These are phyloP conservation scores for Danaus chrysippus DNA, from an alignment of 2,888 invertebrate species.

Conservation along the genomic window DNA sequence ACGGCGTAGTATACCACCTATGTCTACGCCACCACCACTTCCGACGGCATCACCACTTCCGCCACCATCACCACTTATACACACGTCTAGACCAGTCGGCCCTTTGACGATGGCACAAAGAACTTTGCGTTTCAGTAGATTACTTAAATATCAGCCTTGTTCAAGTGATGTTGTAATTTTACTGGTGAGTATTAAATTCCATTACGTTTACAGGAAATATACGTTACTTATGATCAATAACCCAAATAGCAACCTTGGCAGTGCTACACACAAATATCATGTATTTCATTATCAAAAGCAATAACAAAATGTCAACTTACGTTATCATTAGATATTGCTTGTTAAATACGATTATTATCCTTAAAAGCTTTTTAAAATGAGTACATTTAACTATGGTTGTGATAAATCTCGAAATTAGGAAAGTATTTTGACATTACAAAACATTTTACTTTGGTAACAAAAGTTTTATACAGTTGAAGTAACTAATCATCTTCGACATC, in stretches of 20 bases:
- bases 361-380: conserved; percentile 18
- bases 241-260: no score
- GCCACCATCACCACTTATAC: conserved; percentile 65
- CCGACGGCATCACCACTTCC: conserved; percentile 65
- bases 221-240: background rate
- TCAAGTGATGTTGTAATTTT: conserved; percentile 70
- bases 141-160: conserved; percentile 82
- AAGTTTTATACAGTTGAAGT: no score
- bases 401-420: background rate
- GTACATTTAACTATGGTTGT: conserved; percentile 1
- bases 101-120: conserved; percentile 84
- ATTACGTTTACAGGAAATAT: conserved; percentile 9
- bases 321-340: conserved; percentile 18
- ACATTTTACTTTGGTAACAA: no score
- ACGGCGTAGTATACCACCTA: conserved; percentile 64
- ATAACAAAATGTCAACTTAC: background rate
- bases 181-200: conserved; percentile 55
- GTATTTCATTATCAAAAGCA: background rate
- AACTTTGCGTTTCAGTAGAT: conserved; percentile 82
- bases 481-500: no score
- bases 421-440: background rate
- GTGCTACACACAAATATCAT: background rate
- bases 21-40: conserved; percentile 68
- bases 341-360: conserved; percentile 13
- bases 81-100: conserved; percentile 67